Evolutionary conservation across 1,140 invertebrate genomes (phyloP), one percentile per base, ranked within the genome.

Genomic region (Brachionus rubens): DNA sequence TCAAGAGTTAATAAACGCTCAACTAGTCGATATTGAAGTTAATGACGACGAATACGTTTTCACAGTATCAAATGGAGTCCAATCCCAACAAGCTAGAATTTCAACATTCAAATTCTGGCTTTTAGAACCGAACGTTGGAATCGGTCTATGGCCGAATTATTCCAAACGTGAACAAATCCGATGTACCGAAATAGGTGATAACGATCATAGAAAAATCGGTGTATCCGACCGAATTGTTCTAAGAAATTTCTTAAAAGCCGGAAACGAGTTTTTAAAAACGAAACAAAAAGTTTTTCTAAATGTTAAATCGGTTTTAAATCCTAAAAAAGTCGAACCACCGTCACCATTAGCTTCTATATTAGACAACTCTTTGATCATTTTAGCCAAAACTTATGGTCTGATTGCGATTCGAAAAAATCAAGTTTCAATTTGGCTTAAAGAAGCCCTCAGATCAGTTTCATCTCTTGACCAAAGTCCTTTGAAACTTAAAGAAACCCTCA

Each of bases 51-150:
- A 54, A 14, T 54, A 28, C 33, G 52, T 21, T 14, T 54, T 54
- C 26, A 54, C 26, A 14, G 52, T 54, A 24, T 28, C 26, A 28
- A 28, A 5, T 28, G 52, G 52, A n/a, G n/a, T n/a, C 24, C 24
- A 28, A 30, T 28, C 26, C 26, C 52, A 54, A 26, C 10, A 54
- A 28, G 52, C 52, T 28, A 54, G 16, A 28, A 54, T 54, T 33
- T 54, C 52, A 26, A 28, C 14, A 54, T 54, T 54, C 33, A 54
- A 54, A 54, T 54, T 54, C 21, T 54, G 52, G 52, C 52, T 54
- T 1, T 24, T 54, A 3, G 52, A 54, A 28, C 52, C 52, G 16
- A 54, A 54, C 33, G 52, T 54, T 5, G 52, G 52, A 12, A 26
- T 54, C 33, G 52, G 52, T 54, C 52, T 54, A 9, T 54, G 52